phyloP scores from a whole-genome alignment of 2,113 vertebrate genomes.

The Etheostoma cragini region DNA sequence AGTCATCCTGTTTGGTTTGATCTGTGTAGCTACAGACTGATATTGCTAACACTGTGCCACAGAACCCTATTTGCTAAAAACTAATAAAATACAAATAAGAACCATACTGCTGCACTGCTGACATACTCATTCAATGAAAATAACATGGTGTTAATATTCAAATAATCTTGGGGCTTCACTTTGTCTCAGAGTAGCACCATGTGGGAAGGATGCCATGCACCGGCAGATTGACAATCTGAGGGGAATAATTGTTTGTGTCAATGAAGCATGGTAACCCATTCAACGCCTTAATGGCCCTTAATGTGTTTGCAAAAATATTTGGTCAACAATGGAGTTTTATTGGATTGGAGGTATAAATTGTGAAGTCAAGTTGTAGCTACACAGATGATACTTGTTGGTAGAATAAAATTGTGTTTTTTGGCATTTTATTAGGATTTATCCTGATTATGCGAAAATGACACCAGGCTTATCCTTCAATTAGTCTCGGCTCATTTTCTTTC shows the following conservation, averaged over 20 bases:
- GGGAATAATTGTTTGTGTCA: neutral
- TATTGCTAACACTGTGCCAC: neutral
- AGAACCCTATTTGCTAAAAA: neutral
- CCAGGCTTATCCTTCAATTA: slow-evolving; percentile 12
- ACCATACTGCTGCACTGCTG: neutral
- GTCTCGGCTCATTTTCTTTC: slow-evolving; percentile 32
- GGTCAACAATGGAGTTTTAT: neutral
- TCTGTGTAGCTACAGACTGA: neutral
- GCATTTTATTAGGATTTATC: neutral
- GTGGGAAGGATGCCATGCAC: neutral
- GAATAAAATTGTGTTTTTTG: neutral
- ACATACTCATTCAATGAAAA: neutral
- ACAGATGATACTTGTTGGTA: neutral
- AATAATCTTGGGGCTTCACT: neutral
- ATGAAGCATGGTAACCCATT: neutral
- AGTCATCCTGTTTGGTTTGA: neutral
- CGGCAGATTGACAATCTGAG: neutral
- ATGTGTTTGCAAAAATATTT: neutral
- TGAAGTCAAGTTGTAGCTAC: neutral
- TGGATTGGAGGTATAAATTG: neutral
- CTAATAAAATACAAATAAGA: neutral
- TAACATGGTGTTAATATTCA: neutral
- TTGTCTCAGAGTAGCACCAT: neutral
- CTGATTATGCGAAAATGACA: slow-evolving; percentile 11
- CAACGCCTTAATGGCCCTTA: neutral